Conservation (phyloP, 2,888 invertebrate genomes). For the Drosophila ochracea region DNA sequence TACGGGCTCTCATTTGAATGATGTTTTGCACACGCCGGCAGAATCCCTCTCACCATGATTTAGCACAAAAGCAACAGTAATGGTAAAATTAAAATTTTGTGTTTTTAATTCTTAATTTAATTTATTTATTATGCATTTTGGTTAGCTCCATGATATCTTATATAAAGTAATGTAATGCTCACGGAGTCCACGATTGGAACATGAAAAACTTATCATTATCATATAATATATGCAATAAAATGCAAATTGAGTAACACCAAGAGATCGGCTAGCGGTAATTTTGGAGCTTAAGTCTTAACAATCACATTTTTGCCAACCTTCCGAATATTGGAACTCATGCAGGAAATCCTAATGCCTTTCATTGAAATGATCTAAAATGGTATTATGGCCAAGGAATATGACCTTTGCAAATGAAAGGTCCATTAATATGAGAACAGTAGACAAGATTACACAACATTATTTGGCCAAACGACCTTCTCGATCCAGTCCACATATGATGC, state of each 20-base stretch:
- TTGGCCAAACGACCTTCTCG: slow-evolving; percentile 82
- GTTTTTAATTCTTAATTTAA: not conserved
- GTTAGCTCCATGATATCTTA: not conserved
- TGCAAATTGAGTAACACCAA: not conserved
- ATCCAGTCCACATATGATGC: slow-evolving; percentile 82
- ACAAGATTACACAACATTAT: slow-evolving; percentile 21
- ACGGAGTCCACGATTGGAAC: not conserved
- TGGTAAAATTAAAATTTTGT: not conserved
- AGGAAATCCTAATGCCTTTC: not conserved
- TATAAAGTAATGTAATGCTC: not conserved
- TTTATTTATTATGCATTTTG: not conserved
- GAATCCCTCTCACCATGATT: slow-evolving; percentile 23
- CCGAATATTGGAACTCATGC: not conserved
- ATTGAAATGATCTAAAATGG: not conserved
- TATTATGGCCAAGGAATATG: slow-evolving; percentile 2
- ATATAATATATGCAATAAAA: not conserved
- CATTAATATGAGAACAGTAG: slow-evolving; percentile 2
- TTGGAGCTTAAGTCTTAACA: not conserved
- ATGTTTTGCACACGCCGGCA: slow-evolving; percentile 60
- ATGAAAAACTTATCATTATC: not conserved
- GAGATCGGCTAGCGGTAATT: not conserved
- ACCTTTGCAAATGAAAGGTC: slow-evolving; percentile 28
- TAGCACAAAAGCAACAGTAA: not conserved
- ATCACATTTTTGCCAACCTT: not conserved
- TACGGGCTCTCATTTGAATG: slow-evolving; percentile 59